Evolutionary conservation across 2,797 vertebrate genomes (phyloP).

Genomic region (Lycodopsis pacificus): DNA sequence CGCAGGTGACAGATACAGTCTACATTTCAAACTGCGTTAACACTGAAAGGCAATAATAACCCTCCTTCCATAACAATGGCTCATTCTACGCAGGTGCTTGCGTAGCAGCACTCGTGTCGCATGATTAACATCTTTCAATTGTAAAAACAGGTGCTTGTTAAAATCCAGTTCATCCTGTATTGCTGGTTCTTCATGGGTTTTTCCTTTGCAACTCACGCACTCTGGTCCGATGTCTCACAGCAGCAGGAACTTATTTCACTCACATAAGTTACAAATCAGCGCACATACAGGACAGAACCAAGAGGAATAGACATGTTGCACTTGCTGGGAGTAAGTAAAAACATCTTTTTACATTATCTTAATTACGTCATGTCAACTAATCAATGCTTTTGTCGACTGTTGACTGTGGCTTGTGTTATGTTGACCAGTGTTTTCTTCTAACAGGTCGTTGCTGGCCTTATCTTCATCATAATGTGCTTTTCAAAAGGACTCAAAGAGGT

Average conservation of each 20-base stretch:
- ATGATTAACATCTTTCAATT: conserved; percentile 6
- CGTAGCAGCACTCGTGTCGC: neutral
- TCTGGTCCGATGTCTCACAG: conserved; percentile 7
- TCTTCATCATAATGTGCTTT: conserved; percentile 77
- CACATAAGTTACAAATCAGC: neutral
- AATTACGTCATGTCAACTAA: neutral
- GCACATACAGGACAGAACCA: conserved; percentile 18
- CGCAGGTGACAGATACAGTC: neutral
- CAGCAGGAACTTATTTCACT: conserved; percentile 7
- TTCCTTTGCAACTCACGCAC: neutral
- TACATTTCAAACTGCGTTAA: conserved; percentile 1
- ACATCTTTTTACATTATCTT: neutral
- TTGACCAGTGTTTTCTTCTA: conserved; percentile 21
- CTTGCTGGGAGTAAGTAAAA: conserved; percentile 75
- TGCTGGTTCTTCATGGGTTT: conserved; percentile 56
- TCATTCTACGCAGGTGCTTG: conserved; percentile 35
- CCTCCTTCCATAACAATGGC: neutral
- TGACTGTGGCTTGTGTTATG: neutral
- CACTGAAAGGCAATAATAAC: neutral
- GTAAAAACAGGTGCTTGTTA: neutral
- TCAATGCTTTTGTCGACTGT: neutral
- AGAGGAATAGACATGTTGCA: conserved; percentile 73
- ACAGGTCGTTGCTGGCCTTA: conserved; percentile 69
- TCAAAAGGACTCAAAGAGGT: conserved; percentile 76
- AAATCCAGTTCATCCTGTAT: conserved; percentile 59